Evolutionary conservation across 2,797 vertebrate genomes (phyloP).

Genomic region (Ctenopoma kingsleyae): DNA sequence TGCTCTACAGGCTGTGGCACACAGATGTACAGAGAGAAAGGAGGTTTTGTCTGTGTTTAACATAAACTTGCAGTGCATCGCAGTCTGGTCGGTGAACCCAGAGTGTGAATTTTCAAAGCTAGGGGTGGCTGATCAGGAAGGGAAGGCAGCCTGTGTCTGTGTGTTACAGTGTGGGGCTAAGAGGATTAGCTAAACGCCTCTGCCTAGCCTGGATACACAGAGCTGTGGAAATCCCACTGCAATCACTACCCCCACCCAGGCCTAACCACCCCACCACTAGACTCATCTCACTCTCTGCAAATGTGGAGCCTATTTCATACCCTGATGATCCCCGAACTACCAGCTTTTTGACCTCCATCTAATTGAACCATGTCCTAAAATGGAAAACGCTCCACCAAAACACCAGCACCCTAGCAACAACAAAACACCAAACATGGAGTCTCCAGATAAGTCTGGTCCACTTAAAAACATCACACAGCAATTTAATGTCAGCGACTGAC

Average conservation of each 20-base stretch:
- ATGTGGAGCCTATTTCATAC: constrained; percentile 37
- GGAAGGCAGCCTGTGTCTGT: constrained; percentile 76
- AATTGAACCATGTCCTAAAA: constrained; percentile 55
- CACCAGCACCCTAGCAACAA: constrained; percentile 45
- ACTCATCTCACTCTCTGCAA: constrained; percentile 50
- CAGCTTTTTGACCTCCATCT: constrained; percentile 42
- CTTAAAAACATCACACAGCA: constrained; percentile 14
- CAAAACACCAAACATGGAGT: constrained; percentile 37
- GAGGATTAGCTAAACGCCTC: constrained; percentile 85
- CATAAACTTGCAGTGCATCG: constrained; percentile 25
- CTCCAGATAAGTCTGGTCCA: constrained; percentile 7
- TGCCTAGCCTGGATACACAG: constrained; percentile 79
- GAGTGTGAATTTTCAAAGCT: constrained; percentile 65
- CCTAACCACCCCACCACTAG: constrained; percentile 27
- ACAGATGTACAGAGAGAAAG: constrained; percentile 18
- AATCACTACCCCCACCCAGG: constrained; percentile 64
- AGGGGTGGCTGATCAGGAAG: constrained; percentile 66
- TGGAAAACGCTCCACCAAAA: constrained; percentile 25
- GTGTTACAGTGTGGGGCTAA: constrained; percentile 84
- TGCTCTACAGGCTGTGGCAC: constrained; percentile 13
- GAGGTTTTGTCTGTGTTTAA: constrained; percentile 11
- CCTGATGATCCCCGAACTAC: constrained; percentile 38
- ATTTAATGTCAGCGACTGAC: constrained; percentile 6
- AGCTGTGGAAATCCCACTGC: constrained; percentile 80
- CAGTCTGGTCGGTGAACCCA: constrained; percentile 49